phyloP scores from a whole-genome alignment of 2,113 vertebrate genomes.

The Saguinus midas region DNA sequence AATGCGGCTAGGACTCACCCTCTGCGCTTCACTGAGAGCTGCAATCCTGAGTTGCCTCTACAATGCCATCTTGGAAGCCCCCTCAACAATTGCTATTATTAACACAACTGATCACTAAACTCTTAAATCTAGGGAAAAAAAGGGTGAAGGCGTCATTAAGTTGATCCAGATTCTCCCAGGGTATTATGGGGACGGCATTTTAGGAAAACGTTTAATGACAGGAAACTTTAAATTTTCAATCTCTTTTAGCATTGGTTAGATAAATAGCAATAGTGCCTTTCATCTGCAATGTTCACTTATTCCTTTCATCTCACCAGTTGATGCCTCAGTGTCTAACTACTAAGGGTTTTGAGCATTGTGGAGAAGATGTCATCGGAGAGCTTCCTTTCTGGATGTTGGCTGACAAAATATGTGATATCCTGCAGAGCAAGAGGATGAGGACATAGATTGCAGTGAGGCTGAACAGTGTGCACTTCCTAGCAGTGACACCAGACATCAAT shows the following conservation, averaged over 20 bases:
- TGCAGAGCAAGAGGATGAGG: constrained; percentile 89
- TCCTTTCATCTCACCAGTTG: constrained; percentile 69
- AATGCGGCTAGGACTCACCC: too few relatives aligned
- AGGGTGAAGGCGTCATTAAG: constrained; percentile 50
- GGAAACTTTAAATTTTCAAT: constrained; percentile 37
- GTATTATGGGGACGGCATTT: constrained; percentile 40
- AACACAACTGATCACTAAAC: constrained; percentile 64
- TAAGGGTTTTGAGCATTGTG: constrained; percentile 82
- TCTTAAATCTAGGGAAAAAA: constrained; percentile 30
- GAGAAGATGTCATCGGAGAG: constrained; percentile 87
- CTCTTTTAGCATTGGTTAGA: not conserved
- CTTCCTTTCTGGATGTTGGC: constrained; percentile 90
- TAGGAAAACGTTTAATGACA: constrained; percentile 30
- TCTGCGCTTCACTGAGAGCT: too few relatives aligned
- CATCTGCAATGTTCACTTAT: constrained; percentile 41
- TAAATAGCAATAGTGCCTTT: not conserved
- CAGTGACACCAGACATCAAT: constrained; percentile 94
- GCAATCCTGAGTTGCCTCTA: too few relatives aligned
- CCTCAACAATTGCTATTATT: constrained; percentile 69
- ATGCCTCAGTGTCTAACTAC: constrained; percentile 70
- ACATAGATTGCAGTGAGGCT: constrained; percentile 91
- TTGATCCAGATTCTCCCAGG: constrained; percentile 43
- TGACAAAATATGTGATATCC: constrained; percentile 94
- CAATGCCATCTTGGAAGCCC: too few relatives aligned
- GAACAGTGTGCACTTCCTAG: constrained; percentile 93